Evolutionary conservation across 2,113 vertebrate species (phyloP).

Genomic region (Indri indri): DNA sequence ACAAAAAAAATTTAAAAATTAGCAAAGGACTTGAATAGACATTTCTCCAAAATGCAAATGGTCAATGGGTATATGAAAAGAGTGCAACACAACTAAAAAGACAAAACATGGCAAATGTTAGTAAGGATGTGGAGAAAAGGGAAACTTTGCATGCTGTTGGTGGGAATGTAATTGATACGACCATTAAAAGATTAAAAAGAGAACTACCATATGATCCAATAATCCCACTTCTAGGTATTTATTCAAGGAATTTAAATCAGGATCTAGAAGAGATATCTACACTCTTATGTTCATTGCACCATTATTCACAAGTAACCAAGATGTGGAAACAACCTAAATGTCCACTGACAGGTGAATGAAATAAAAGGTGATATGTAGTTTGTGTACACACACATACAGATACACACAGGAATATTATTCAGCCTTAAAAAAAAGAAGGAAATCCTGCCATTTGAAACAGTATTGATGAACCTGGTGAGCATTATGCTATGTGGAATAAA

Average conservation of each 20-base stretch:
- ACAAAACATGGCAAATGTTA: neutral
- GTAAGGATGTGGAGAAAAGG: neutral
- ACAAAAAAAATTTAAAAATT: too few relatives aligned
- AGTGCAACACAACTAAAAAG: neutral
- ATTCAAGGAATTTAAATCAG: neutral
- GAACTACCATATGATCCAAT: too few relatives aligned
- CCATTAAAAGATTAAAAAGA: too few relatives aligned
- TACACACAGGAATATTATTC: neutral
- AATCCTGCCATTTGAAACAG: neutral
- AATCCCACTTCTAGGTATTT: neutral
- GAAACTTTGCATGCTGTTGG: neutral
- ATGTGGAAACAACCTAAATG: neutral
- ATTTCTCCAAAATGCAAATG: too few relatives aligned
- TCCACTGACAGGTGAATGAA: neutral
- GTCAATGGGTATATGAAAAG: neutral
- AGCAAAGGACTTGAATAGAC: too few relatives aligned
- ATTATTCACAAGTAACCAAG: neutral
- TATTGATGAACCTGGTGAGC: neutral
- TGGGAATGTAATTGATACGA: too few relatives aligned
- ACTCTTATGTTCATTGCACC: neutral
- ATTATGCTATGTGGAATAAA: neutral
- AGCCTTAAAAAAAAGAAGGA: neutral
- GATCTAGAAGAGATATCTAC: neutral
- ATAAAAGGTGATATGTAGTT: too few relatives aligned
- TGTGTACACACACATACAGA: neutral